phyloP scores from a whole-genome alignment of 1,140 invertebrate genomes.

The Parasteatoda tepidariorum region DNA sequence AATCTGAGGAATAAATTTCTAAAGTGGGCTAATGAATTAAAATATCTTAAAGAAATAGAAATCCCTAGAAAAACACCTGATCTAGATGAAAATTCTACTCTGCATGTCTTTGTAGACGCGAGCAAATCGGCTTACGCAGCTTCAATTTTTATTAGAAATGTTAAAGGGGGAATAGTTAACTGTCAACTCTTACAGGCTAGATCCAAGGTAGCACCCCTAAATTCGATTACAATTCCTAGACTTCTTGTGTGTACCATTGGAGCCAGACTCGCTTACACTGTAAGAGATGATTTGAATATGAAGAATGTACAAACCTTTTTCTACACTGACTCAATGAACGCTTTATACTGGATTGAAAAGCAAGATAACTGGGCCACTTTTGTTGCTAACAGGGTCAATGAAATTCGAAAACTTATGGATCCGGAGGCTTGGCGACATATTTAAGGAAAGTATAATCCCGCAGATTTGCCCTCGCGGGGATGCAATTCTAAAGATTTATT shows the following conservation, averaged over 20 bases:
- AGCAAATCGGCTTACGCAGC: no score
- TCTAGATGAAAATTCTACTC: not conserved
- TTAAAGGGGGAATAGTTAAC: no score
- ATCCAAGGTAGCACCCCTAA: not conserved
- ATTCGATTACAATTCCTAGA: not conserved
- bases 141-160: no score
- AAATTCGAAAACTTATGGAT: not conserved
- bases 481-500: slow-evolving; percentile 2
- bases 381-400: not conserved
- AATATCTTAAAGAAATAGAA: no score
- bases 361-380: not conserved
- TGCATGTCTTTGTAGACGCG: no score
- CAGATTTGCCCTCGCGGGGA: slow-evolving; percentile 15
- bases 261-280: not conserved
- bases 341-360: slow-evolving; percentile 3
- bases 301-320: not conserved
- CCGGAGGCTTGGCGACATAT: not conserved
- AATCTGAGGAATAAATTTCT: no score
- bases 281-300: not conserved
- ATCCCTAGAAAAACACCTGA: not conserved
- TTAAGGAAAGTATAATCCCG: not conserved
- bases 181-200: not conserved
- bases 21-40: no score
- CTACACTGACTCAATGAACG: slow-evolving; percentile 12
- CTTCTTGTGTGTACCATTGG: slow-evolving; percentile 11